Evolutionary conservation across 1,140 invertebrate genomes (phyloP).

Genomic region (Plodia interpunctella): DNA sequence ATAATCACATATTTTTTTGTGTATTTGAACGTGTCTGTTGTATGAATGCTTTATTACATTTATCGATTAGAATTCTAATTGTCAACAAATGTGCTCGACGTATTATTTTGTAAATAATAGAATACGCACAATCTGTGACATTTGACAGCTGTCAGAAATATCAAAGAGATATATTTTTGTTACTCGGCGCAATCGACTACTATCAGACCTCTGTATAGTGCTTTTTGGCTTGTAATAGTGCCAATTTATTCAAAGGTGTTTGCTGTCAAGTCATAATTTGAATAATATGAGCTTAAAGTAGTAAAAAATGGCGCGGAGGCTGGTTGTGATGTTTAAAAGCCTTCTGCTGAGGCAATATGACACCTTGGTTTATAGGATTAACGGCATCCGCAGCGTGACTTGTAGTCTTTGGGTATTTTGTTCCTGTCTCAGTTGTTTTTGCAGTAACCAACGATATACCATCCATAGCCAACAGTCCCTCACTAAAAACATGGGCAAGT

Average conservation of each 20-base stretch:
- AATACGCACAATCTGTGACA: neutral
- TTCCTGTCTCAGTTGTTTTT: too few species aligned
- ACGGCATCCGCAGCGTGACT: too few species aligned
- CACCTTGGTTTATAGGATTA: constrained; percentile 27
- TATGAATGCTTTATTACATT: too few species aligned
- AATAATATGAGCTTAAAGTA: constrained; percentile 49
- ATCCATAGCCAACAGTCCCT: too few species aligned
- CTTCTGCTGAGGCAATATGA: constrained; percentile 32
- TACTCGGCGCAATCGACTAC: too few species aligned
- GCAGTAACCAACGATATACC: too few species aligned
- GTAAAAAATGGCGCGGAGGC: constrained; percentile 26
- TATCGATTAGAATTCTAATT: too few species aligned
- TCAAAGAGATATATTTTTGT: neutral
- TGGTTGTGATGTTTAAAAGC: constrained; percentile 43
- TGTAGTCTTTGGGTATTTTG: too few species aligned
- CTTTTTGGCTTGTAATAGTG: constrained; percentile 21
- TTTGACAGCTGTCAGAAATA: constrained; percentile 9
- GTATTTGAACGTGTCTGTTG: too few species aligned
- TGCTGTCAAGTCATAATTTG: constrained; percentile 22
- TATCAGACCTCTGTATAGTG: neutral
- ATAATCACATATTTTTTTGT: neutral
- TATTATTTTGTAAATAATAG: too few species aligned
- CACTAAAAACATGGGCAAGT: too few species aligned
- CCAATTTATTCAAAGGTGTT: constrained; percentile 24
- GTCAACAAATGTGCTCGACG: too few species aligned